Evolutionary conservation across 2,113 vertebrate species (phyloP).

Genomic region (Blennius ocellaris): DNA sequence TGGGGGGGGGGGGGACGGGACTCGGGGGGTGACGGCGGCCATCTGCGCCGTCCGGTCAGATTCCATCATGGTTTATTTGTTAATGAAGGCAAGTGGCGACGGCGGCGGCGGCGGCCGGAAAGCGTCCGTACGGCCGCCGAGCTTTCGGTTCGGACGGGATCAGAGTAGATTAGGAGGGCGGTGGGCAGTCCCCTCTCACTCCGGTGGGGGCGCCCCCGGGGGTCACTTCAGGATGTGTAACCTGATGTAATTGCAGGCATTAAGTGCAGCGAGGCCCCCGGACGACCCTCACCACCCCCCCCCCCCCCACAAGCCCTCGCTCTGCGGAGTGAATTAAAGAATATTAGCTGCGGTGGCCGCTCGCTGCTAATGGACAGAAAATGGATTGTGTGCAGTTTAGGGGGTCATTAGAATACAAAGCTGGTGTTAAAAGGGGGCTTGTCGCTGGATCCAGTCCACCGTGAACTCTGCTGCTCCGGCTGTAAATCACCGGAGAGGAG

Average conservation of each 20-base stretch:
- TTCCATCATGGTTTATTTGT: constrained; percentile 73
- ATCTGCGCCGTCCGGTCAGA: constrained; percentile 57
- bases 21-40: constrained; percentile 35
- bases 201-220: constrained; percentile 48
- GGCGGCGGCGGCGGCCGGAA: neutral
- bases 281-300: constrained; percentile 26
- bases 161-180: constrained; percentile 61
- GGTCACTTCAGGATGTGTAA: constrained; percentile 79
- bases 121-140: too few species aligned
- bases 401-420: constrained; percentile 66
- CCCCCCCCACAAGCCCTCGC: constrained; percentile 32
- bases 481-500: constrained; percentile 55
- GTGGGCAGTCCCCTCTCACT: constrained; percentile 53
- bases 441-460: constrained; percentile 36
- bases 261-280: constrained; percentile 65
- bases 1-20: constrained; percentile 6
- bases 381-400: constrained; percentile 69
- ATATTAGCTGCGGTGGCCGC: constrained; percentile 51
- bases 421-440: constrained; percentile 69
- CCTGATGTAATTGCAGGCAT: constrained; percentile 80
- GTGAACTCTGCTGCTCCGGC: constrained; percentile 51
- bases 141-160: constrained; percentile 54
- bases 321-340: constrained; percentile 77
- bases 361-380: constrained; percentile 72
- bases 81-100: constrained; percentile 58